Conservation (phyloP, 2,113 vertebrate species). For the Cinclus mexicanus region DNA sequence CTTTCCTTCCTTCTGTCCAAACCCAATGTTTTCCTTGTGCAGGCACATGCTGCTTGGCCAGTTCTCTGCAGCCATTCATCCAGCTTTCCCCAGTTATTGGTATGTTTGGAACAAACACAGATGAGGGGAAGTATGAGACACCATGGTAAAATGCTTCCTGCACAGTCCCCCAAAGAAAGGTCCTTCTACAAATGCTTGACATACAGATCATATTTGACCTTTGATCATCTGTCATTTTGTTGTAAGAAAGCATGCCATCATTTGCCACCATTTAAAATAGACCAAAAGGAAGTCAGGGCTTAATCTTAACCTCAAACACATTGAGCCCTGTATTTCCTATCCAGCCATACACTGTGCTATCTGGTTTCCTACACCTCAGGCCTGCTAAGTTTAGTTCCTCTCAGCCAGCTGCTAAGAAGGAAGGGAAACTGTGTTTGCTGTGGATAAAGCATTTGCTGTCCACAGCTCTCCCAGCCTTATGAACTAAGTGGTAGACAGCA, state of each 20-base stretch:
- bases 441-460: conserved; percentile 23
- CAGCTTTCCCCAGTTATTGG: conserved; percentile 37
- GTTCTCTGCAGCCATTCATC: neutral
- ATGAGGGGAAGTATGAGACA: conserved; percentile 56
- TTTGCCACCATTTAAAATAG: conserved; percentile 80
- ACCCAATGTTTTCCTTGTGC: neutral
- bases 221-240: conserved; percentile 78
- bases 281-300: conserved; percentile 77
- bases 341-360: conserved; percentile 72
- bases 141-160: conserved; percentile 49
- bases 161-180: conserved; percentile 46
- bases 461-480: neutral
- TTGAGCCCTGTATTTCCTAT: conserved; percentile 81
- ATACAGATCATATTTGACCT: conserved; percentile 66
- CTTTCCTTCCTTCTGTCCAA: neutral
- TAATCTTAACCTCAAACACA: conserved; percentile 81
- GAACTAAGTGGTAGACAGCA: neutral
- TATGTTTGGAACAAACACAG: conserved; percentile 62
- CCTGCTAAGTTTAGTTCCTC: conserved; percentile 79
- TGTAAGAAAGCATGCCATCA: conserved; percentile 74
- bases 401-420: conserved; percentile 75
- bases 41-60: neutral
- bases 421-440: conserved; percentile 29
- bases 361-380: conserved; percentile 80
- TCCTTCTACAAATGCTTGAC: conserved; percentile 65